Evolutionary conservation across 1,140 invertebrate genomes (phyloP).

Genomic region (Apolygus lucorum): DNA sequence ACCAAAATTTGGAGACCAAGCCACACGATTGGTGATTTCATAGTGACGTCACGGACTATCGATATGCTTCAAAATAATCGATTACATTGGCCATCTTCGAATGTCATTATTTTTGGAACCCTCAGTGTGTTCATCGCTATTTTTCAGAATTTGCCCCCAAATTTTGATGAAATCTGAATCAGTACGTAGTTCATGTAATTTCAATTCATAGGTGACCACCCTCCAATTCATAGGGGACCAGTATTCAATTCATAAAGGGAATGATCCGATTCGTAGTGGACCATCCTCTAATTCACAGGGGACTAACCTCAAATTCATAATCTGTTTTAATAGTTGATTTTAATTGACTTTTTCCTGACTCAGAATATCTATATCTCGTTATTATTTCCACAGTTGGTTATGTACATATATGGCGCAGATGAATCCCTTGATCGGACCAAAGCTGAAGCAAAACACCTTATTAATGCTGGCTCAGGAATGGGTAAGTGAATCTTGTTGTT

Average conservation of each 20-base stretch:
- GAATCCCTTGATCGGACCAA: conserved; percentile 11
- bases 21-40: no score
- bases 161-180: not conserved
- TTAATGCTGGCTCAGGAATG: conserved; percentile 15
- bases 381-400: conserved; percentile 1
- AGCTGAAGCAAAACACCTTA: not conserved
- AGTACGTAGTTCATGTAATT: not conserved
- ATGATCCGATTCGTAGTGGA: not conserved
- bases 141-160: no score
- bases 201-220: not conserved
- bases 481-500: not conserved
- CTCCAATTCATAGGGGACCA: no score
- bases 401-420: conserved; percentile 8
- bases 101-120: no score
- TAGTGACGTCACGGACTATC: no score
- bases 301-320: no score
- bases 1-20: no score
- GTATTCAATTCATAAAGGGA: not conserved
- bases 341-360: not conserved
- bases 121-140: no score
- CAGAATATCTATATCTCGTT: not conserved
- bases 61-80: no score
- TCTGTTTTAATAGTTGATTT: not conserved
- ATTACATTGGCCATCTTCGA: no score
- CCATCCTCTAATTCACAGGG: no score